These are phyloP conservation scores for Petrocephalus zakoni DNA, from an alignment of 2,113 vertebrate species.

Conservation along the genomic window DNA sequence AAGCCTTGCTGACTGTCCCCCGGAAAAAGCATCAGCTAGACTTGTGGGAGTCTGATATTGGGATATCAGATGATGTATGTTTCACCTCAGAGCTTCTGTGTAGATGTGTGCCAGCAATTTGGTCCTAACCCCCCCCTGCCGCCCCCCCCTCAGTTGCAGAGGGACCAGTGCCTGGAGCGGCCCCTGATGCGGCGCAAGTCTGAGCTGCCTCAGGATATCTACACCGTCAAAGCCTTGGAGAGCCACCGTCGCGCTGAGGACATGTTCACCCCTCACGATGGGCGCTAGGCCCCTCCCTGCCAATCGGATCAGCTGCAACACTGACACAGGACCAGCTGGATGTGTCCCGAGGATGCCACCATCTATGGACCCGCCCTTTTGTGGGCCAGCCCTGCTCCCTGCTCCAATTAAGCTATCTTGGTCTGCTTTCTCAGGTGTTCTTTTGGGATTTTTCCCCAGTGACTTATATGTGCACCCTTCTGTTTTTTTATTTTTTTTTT, in stretches of 20 bases:
- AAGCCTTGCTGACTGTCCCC: neutral
- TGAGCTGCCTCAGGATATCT: constrained; percentile 92
- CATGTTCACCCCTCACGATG: constrained; percentile 77
- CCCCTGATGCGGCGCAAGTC: constrained; percentile 88
- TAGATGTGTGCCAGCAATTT: neutral
- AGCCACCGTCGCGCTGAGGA: constrained; percentile 84
- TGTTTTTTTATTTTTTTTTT: constrained; percentile 19
- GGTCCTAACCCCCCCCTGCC: neutral
- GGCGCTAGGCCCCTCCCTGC: constrained; percentile 68
- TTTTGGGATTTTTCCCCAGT: neutral
- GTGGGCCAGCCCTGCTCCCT: constrained; percentile 7
- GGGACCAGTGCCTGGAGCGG: constrained; percentile 82
- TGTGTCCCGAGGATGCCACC: neutral
- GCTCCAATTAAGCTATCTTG: constrained; percentile 11
- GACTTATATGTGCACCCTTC: neutral
- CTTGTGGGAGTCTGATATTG: neutral
- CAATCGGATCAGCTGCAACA: neutral
- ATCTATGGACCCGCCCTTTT: neutral
- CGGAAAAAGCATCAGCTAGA: neutral
- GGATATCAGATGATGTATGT: neutral
- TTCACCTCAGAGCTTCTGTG: neutral
- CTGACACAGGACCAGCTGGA: constrained; percentile 24
- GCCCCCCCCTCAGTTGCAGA: constrained; percentile 64
- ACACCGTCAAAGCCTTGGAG: constrained; percentile 91
- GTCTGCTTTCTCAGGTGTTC: constrained; percentile 49